These are phyloP conservation scores for Eptatretus atami DNA, from an alignment of 2,797 vertebrate species.

Conservation along the genomic window DNA sequence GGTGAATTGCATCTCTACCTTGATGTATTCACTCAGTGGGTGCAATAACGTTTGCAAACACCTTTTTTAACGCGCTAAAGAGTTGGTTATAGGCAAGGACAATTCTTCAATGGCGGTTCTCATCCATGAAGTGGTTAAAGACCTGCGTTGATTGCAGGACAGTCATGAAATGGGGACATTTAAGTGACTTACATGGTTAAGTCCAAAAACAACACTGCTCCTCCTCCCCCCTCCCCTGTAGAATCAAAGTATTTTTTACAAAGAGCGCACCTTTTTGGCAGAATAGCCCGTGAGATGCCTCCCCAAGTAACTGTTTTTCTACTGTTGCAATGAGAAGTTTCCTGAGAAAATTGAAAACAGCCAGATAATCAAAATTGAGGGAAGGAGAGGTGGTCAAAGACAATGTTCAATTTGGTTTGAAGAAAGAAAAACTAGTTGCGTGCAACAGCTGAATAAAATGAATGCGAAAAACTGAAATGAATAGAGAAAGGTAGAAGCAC, in stretches of 20 bases:
- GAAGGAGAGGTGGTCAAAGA: no score
- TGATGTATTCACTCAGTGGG: slow-evolving; percentile 95
- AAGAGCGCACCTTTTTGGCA: slow-evolving; percentile 61
- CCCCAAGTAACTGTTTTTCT: slow-evolving; percentile 88
- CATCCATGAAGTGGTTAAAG: slow-evolving; percentile 88
- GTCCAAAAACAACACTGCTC: no score
- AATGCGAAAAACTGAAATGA: no score
- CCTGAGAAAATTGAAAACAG: slow-evolving; percentile 16
- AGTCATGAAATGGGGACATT: no score
- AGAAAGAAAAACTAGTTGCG: no score
- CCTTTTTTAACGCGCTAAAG: slow-evolving; percentile 72
- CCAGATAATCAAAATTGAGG: slow-evolving; percentile 8
- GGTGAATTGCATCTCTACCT: slow-evolving; percentile 23
- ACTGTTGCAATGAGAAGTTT: slow-evolving; percentile 86
- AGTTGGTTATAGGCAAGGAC: slow-evolving; percentile 76
- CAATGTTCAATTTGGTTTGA: no score
- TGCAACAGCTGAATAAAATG: no score
- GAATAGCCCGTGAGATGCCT: slow-evolving; percentile 78
- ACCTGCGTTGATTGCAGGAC: slow-evolving; percentile 18
- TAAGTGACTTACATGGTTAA: no score
- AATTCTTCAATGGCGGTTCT: slow-evolving; percentile 86
- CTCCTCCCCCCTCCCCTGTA: no score
- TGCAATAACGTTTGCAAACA: slow-evolving; percentile 68
- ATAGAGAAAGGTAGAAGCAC: no score
- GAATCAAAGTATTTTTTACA: slow-evolving; percentile 5